Evolutionary conservation across 2,888 invertebrate species (phyloP).

Genomic region (Sphaerophoria taeniata): DNA sequence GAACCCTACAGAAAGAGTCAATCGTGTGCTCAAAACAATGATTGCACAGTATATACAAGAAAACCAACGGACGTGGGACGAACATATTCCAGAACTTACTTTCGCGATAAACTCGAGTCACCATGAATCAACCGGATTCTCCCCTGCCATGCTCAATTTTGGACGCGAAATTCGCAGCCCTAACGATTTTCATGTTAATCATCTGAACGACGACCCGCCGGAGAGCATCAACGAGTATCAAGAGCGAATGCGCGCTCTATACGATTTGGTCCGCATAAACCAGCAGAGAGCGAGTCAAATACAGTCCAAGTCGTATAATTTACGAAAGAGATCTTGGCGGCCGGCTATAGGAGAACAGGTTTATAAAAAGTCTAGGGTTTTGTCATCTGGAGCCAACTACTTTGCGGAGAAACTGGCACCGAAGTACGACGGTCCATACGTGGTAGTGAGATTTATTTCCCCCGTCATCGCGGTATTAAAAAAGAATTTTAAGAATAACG

Average conservation of each 20-base stretch:
- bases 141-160: conserved; percentile 16
- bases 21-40: conserved; percentile 33
- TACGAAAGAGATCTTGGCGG: neutral
- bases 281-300: conserved; percentile 4
- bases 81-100: conserved; percentile 14
- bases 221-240: neutral
- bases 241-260: neutral
- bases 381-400: neutral
- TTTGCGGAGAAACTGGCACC: neutral
- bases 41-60: conserved; percentile 32
- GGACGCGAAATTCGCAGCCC: conserved; percentile 28
- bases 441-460: neutral
- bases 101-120: conserved; percentile 23
- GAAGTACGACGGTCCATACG: neutral
- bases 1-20: conserved; percentile 39
- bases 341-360: neutral
- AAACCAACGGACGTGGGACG: conserved; percentile 5
- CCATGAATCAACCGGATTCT: conserved; percentile 13
- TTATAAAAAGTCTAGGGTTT: neutral
- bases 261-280: neutral
- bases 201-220: neutral
- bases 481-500: neutral
- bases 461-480: neutral
- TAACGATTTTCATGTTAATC: neutral
- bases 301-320: neutral